phyloP scores from a whole-genome alignment of 2,888 invertebrate genomes.

The Neocrepidodera transversa region DNA sequence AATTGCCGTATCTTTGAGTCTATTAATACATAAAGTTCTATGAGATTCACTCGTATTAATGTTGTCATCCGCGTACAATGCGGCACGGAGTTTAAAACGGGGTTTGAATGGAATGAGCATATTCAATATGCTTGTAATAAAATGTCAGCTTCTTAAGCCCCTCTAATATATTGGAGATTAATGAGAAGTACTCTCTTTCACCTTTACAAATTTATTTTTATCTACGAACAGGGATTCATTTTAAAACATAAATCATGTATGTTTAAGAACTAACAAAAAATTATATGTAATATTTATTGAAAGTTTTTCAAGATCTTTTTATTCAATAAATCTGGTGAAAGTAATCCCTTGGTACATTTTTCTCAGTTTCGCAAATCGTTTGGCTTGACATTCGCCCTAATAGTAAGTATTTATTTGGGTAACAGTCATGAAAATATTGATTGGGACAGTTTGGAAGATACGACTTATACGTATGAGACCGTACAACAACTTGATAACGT shows the following conservation, averaged over 20 bases:
- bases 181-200: conserved; percentile 1
- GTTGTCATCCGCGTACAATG: conserved; percentile 6
- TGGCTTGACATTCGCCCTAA: conserved; percentile 13
- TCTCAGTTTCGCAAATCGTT: conserved; percentile 7
- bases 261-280: too few species aligned
- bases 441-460: conserved; percentile 17
- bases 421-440: conserved; percentile 20
- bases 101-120: conserved; percentile 5
- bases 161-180: neutral
- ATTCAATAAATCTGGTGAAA: neutral
- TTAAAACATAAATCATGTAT: too few species aligned
- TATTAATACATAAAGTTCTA: conserved; percentile 4
- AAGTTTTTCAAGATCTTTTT: too few species aligned
- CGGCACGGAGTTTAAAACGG: conserved; percentile 2
- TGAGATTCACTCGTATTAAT: conserved; percentile 4
- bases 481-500: conserved; percentile 8
- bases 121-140: conserved; percentile 13
- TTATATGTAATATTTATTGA: too few species aligned
- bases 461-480: conserved; percentile 18
- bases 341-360: conserved; percentile 7
- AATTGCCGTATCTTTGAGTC: conserved; percentile 2
- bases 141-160: conserved; percentile 12
- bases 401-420: conserved; percentile 15
- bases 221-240: neutral
- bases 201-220: conserved; percentile 10